phyloP scores from a whole-genome alignment of 2,888 invertebrate genomes.

The Apodemia arnacis region DNA sequence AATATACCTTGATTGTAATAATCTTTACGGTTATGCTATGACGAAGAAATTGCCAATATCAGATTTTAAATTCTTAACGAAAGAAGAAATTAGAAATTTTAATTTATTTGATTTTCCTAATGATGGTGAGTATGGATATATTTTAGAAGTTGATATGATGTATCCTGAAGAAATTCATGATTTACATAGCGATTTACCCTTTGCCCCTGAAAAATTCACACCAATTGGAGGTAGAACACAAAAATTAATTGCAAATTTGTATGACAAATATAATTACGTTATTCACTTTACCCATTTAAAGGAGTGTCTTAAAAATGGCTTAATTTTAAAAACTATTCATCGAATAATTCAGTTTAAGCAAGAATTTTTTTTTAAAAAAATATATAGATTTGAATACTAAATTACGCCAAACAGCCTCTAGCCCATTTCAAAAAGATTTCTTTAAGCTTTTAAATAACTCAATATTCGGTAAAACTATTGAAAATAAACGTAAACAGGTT shows the following conservation, averaged over 20 bases:
- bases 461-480: conserved; percentile 53
- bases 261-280: background rate
- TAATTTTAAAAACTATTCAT: background rate
- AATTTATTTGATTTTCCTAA: background rate
- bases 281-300: background rate
- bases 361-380: background rate
- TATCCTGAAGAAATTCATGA: background rate
- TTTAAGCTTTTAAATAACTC: conserved; percentile 56
- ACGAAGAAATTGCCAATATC: too few species aligned
- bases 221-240: background rate
- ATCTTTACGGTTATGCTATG: too few species aligned
- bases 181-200: background rate
- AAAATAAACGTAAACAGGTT: conserved; percentile 39
- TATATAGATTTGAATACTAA: background rate
- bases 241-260: background rate
- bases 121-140: background rate
- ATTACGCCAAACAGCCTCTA: background rate
- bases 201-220: background rate
- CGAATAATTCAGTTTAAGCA: background rate
- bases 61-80: too few species aligned
- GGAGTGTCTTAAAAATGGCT: background rate
- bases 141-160: background rate
- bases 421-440: conserved; percentile 68
- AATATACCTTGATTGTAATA: too few species aligned
- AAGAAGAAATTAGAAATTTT: too few species aligned